These are phyloP conservation scores for Cataglyphis cursor DNA, from an alignment of 2,888 invertebrate genomes.

Conservation along the genomic window DNA sequence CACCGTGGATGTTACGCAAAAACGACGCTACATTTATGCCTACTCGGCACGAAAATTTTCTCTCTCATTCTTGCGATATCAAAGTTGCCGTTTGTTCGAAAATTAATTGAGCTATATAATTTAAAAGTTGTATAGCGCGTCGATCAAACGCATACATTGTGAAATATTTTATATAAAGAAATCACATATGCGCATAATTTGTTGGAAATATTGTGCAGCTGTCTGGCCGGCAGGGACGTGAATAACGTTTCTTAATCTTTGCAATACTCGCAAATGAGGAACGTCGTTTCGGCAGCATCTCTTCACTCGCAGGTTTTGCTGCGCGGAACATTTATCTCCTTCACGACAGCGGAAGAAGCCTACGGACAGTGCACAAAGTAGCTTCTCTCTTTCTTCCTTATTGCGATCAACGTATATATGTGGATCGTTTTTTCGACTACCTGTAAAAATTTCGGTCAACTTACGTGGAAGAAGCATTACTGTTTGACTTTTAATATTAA, in stretches of 20 bases:
- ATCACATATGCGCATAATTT: slow-evolving; percentile 35
- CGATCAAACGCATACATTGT: slow-evolving; percentile 8
- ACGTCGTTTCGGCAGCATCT: slow-evolving; percentile 48
- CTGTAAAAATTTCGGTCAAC: slow-evolving; percentile 21
- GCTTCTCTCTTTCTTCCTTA: slow-evolving; percentile 29
- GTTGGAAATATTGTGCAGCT: slow-evolving; percentile 36
- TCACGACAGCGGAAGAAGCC: slow-evolving; percentile 47
- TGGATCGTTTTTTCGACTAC: slow-evolving; percentile 17
- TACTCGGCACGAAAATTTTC: neutral
- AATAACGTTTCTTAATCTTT: slow-evolving; percentile 51
- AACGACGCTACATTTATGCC: neutral
- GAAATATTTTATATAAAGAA: slow-evolving; percentile 16
- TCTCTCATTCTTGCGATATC: neutral
- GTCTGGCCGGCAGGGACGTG: slow-evolving; percentile 27
- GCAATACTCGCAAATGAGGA: slow-evolving; percentile 54
- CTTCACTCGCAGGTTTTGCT: slow-evolving; percentile 43
- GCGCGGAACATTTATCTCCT: slow-evolving; percentile 50
- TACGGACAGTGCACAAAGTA: slow-evolving; percentile 36
- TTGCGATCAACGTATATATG: slow-evolving; percentile 27
- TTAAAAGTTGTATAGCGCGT: neutral
- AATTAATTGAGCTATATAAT: slow-evolving; percentile 38
- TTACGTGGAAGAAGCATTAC: slow-evolving; percentile 1
- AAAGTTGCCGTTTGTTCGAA: neutral
- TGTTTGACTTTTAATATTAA: neutral
- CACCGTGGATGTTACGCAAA: slow-evolving; percentile 2